These are phyloP conservation scores for Pygoscelis adeliae DNA, from an alignment of 2,113 vertebrate genomes.

Conservation along the genomic window DNA sequence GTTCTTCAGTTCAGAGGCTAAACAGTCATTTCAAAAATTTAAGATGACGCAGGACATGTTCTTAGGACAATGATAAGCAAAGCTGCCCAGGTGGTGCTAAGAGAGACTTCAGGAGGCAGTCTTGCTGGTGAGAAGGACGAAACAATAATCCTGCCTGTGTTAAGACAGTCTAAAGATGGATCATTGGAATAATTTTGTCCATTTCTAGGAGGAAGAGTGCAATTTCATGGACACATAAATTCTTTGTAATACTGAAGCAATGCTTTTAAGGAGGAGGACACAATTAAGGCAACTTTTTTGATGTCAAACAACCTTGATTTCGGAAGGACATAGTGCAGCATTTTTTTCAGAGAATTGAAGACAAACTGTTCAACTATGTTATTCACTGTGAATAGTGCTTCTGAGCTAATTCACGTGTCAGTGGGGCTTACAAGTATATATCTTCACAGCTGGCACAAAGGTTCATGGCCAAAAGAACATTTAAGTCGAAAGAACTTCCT, in stretches of 20 bases:
- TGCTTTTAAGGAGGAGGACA: not conserved
- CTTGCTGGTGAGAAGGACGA: not conserved
- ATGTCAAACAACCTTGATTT: not conserved
- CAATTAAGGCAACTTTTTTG: not conserved
- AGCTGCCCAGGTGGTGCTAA: not conserved
- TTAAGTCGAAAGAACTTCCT: not conserved
- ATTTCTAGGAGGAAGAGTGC: not conserved
- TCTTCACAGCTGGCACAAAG: not conserved
- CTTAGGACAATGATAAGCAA: not conserved
- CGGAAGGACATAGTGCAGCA: not conserved
- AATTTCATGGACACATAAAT: not conserved
- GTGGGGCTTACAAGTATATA: not conserved
- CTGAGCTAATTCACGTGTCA: not conserved
- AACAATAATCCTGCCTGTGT: not conserved
- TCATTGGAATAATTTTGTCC: not conserved
- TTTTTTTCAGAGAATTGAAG: not conserved
- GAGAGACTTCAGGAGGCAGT: not conserved
- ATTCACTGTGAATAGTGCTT: not conserved
- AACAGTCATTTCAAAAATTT: not conserved
- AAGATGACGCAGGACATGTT: not conserved
- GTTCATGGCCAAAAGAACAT: not conserved
- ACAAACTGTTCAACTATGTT: not conserved
- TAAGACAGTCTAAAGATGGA: not conserved
- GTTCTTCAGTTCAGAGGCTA: not conserved
- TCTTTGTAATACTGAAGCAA: not conserved